Evolutionary conservation across 2,888 invertebrate genomes (phyloP).

Genomic region (Portevinia maculata): DNA sequence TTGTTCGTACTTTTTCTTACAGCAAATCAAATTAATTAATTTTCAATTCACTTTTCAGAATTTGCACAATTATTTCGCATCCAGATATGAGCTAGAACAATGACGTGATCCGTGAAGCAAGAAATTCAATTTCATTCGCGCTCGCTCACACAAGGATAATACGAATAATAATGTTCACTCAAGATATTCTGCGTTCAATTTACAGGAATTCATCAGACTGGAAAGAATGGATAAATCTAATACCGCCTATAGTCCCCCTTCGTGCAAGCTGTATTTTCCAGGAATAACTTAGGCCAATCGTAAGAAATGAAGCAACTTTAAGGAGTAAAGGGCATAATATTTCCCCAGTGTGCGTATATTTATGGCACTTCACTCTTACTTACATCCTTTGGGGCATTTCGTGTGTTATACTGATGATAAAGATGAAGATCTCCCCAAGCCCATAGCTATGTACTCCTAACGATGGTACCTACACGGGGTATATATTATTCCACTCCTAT

Average conservation of each 20-base stretch:
- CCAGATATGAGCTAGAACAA: not conserved
- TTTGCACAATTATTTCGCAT: not conserved
- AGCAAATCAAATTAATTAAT: conserved; percentile 11
- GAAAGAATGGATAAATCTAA: conserved; percentile 40
- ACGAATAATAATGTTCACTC: conserved; percentile 30
- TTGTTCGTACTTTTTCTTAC: not conserved
- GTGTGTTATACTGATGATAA: conserved; percentile 12
- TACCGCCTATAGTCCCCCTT: not conserved
- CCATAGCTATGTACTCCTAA: conserved; percentile 12
- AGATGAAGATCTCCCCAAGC: conserved; percentile 10
- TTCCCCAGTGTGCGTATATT: conserved; percentile 21
- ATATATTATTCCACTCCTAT: not conserved
- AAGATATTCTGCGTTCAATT: conserved; percentile 27
- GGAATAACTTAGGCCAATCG: conserved; percentile 30
- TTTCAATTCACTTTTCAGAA: conserved; percentile 6
- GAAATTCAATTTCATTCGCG: conserved; percentile 27
- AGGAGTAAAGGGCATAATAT: not conserved
- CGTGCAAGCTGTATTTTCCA: not conserved
- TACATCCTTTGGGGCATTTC: conserved; percentile 26
- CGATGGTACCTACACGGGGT: conserved; percentile 1
- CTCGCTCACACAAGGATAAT: conserved; percentile 19
- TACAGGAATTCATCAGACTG: conserved; percentile 33
- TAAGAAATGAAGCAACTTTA: conserved; percentile 16
- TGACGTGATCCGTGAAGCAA: not conserved
- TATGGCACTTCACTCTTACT: conserved; percentile 11